Evolutionary conservation across 2,888 invertebrate species (phyloP), one percentile per base, ranked within the genome.

Genomic region (Charanyca ferruginea): DNA sequence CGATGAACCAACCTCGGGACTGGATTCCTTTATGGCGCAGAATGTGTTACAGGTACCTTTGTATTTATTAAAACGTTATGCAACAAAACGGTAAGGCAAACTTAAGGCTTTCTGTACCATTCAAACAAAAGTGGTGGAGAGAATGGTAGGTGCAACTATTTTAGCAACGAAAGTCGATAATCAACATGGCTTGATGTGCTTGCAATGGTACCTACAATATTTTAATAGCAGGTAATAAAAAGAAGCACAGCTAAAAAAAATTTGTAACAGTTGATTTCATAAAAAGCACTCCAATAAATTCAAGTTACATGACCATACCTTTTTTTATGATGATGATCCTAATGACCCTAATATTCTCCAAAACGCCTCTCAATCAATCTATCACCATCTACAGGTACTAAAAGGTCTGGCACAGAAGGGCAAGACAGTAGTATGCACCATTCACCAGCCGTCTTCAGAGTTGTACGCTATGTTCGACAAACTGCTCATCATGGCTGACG

Each of bases 21-120:
- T 99, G 65, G 99, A 99, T 91, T 99, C 99, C 0, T 99, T 98
- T 86, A 99, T 99, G 98, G 99, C 99, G 0, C 97, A 98, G 87
- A 99, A 98, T 90, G 98, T 99, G 2, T 97, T 99, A 20, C 97
- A 98, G 90, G 97, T 98, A 54, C 76, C 9, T 32, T n/a, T n/a
- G n/a, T n/a, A n/a, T n/a, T n/a, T n/a, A n/a, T n/a, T n/a, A n/a
- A n/a, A n/a, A n/a, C n/a, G n/a, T n/a, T n/a, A n/a, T n/a, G n/a
- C n/a, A n/a, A n/a, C n/a, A n/a, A n/a, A n/a, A n/a, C n/a, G n/a
- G n/a, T n/a, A n/a, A n/a, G n/a, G n/a, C n/a, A n/a, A n/a, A n/a
- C n/a, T n/a, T n/a, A n/a, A n/a, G n/a, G n/a, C n/a, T n/a, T n/a
- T n/a, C n/a, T n/a, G n/a, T n/a, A n/a, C n/a, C n/a, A n/a, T n/a